Base-by-base conservation (phyloP, 2,888 invertebrate genomes). In the Netelia inedita region DNA sequence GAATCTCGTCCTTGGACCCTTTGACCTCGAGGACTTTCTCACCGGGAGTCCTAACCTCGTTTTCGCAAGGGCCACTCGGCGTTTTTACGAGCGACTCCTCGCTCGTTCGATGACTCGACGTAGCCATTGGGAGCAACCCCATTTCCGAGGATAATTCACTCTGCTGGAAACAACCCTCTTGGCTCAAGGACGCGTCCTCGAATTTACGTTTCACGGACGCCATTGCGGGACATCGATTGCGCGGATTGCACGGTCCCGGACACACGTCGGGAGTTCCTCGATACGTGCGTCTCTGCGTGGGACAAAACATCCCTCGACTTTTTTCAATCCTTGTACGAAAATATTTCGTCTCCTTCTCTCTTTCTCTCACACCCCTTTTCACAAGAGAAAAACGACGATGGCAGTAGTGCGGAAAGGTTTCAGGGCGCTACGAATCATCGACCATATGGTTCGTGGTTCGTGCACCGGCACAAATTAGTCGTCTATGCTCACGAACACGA, bases 241-340 rank as follows among this genome's bases (percentile, higher is more conserved):
- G 85, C 2, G 88, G 89, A 73, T 91, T 91, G 86, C 91, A 91
- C 1, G 86, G 82, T 3, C 91, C 92, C 1, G 89, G 89, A 57
- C 91, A 92, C 2, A 87, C 81, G n/a, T 85, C 74, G 6, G 88
- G 80, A 68, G 81, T 84, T n/a, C 88, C 89, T 57, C 75, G 75
- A 83, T 78, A 84, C 87, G 84, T 83, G 73, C 83, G 87, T 85
- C 82, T 73, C 78, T 81, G 86, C 75, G 80, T 86, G 66, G 79
- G 82, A 79, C 83, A 72, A 66, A 79, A 80, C 87, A 86, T 87
- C 66, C 35, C 78, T 50, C 28, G 53, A 16, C 10, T 41, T 28
- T 71, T 28, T 2, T 19, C 14, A 10, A 21, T n/a, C 73, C 59
- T 19, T 21, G 8, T 16, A 10, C 11, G 5, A 46, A 10, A 46